phyloP scores from a whole-genome alignment of 2,797 vertebrate species.

The Parotocinclus haroldoi region DNA sequence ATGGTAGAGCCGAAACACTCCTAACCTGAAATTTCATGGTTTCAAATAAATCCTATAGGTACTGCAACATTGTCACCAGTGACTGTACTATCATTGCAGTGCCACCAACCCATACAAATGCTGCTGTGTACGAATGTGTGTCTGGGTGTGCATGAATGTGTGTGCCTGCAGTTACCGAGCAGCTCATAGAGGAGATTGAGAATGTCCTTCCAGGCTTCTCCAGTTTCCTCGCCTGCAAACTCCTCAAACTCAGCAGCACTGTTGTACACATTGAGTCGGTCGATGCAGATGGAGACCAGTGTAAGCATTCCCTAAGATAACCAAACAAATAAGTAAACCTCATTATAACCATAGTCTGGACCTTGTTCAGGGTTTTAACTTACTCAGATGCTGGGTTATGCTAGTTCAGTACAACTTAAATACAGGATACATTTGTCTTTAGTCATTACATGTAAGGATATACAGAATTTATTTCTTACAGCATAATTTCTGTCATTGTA shows the following conservation, averaged over 20 bases:
- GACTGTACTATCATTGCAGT: background rate
- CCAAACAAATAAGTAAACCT: background rate
- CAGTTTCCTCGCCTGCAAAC: constrained; percentile 82
- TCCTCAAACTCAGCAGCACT: constrained; percentile 91
- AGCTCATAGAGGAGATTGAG: constrained; percentile 93
- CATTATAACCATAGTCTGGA: background rate
- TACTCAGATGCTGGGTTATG: too few relatives aligned
- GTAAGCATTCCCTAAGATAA: constrained; percentile 87
- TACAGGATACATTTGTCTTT: too few relatives aligned
- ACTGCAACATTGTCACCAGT: background rate
- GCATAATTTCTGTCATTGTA: too few relatives aligned
- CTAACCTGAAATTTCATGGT: background rate
- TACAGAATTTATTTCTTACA: too few relatives aligned
- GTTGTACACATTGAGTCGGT: constrained; percentile 91
- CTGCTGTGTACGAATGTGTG: too few relatives aligned
- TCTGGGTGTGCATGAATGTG: background rate
- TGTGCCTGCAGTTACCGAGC: constrained; percentile 73
- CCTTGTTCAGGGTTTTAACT: too few relatives aligned
- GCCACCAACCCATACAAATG: background rate
- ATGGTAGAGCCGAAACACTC: background rate
- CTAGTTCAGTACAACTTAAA: too few relatives aligned
- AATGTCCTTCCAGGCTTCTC: constrained; percentile 91
- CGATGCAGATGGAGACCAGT: constrained; percentile 91
- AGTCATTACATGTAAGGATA: too few relatives aligned
- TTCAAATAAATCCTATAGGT: background rate